These are phyloP conservation scores for Ploceus nigricollis DNA, from an alignment of 2,113 vertebrate species.

Conservation along the genomic window DNA sequence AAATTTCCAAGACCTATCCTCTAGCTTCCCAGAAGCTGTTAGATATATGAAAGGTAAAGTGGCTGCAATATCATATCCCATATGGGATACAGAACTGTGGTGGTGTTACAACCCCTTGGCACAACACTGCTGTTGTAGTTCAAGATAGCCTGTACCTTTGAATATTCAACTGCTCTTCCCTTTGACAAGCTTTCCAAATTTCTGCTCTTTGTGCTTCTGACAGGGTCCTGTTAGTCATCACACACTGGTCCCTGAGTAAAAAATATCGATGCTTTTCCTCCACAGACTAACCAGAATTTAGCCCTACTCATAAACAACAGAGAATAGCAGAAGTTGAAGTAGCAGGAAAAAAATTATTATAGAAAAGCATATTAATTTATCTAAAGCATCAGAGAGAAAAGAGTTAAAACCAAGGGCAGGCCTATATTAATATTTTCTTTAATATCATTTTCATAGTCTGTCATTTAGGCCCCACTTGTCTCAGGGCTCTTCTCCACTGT, in stretches of 20 bases:
- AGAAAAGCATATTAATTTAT: neutral
- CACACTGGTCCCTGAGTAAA: neutral
- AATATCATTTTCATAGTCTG: neutral
- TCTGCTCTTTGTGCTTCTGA: neutral
- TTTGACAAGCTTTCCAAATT: neutral
- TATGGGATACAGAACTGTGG: neutral
- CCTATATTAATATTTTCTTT: neutral
- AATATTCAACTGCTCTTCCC: neutral
- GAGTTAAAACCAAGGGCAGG: neutral
- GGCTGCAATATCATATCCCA: neutral
- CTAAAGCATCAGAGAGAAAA: neutral
- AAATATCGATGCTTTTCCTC: neutral
- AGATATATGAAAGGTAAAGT: neutral
- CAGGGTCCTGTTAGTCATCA: neutral
- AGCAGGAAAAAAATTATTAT: neutral
- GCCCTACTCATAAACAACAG: neutral
- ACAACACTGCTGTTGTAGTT: neutral
- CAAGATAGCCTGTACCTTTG: neutral
- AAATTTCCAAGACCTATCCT: neutral
- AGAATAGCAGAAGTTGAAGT: neutral
- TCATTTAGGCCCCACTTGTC: neutral
- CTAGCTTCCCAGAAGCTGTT: neutral
- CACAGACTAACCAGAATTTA: neutral
- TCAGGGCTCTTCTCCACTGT: neutral
- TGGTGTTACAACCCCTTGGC: neutral